Percentiles rank a stretch among this genome's conserved stretches.
These are phyloP conservation scores for Agonum fuliginosum DNA, from an alignment of 2,888 invertebrate genomes.

Conservation along the genomic window DNA sequence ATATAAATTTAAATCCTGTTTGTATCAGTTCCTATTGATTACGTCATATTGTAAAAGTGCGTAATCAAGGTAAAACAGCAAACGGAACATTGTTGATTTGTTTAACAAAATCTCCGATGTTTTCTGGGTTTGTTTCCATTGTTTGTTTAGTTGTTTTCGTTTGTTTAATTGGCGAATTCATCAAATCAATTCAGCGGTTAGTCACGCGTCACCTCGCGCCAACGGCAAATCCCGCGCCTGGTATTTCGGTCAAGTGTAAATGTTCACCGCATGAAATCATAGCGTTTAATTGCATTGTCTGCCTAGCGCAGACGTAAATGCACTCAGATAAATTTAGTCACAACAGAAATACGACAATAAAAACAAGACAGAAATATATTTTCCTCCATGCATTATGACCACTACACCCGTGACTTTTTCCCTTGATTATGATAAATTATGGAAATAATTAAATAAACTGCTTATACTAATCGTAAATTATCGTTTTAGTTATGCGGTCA, in stretches of 20 bases:
- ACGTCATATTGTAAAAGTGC: constrained; percentile 14
- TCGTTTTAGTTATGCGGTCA: constrained; percentile 58
- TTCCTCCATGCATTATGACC: constrained; percentile 41
- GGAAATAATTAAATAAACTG: constrained; percentile 57
- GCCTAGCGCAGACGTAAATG: neutral
- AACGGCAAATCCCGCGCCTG: constrained; percentile 30
- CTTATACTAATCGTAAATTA: constrained; percentile 54
- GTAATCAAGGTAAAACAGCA: constrained; percentile 26
- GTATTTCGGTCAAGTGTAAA: constrained; percentile 59
- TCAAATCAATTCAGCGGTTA: constrained; percentile 5
- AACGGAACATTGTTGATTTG: constrained; percentile 14
- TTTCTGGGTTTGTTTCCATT: constrained; percentile 29
- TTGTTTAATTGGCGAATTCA: constrained; percentile 32
- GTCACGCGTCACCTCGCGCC: constrained; percentile 29
- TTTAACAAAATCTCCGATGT: constrained; percentile 13
- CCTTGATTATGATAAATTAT: constrained; percentile 58
- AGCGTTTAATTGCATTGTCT: constrained; percentile 38
- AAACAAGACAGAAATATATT: constrained; percentile 42
- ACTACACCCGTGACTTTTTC: constrained; percentile 47
- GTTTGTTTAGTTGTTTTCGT: constrained; percentile 4
- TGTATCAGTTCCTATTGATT: neutral
- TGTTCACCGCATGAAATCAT: constrained; percentile 53
- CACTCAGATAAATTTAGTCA: neutral
- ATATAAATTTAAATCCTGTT: constrained; percentile 1
- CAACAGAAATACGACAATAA: neutral